These are phyloP conservation scores for Xenopus laevis DNA, from an alignment of 2,113 vertebrate genomes.

Conservation along the genomic window DNA sequence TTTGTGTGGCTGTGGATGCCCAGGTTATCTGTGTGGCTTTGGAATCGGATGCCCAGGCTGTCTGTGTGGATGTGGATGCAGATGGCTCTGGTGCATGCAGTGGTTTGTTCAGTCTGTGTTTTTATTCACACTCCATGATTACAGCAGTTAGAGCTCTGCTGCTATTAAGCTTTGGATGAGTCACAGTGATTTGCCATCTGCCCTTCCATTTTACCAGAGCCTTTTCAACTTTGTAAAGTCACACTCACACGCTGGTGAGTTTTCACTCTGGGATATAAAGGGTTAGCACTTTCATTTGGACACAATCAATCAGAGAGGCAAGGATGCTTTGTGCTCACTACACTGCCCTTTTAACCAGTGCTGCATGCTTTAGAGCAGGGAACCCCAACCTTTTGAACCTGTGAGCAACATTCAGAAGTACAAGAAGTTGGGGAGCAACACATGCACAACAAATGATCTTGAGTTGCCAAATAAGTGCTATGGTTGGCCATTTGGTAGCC, in stretches of 20 bases:
- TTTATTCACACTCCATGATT: not conserved
- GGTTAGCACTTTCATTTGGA: slow-evolving; percentile 27
- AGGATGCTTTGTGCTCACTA: slow-evolving; percentile 15
- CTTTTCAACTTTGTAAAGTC: slow-evolving; percentile 8
- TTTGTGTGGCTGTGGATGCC: no score
- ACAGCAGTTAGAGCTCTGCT: slow-evolving; percentile 35
- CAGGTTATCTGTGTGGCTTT: no score
- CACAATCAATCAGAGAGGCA: slow-evolving; percentile 7
- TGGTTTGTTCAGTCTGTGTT: not conserved
- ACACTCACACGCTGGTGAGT: not conserved
- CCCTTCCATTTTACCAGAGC: slow-evolving; percentile 14
- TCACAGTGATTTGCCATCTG: slow-evolving; percentile 33
- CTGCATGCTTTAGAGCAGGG: slow-evolving; percentile 20
- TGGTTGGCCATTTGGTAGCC: no score
- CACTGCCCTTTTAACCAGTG: slow-evolving; percentile 33
- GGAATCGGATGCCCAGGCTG: no score
- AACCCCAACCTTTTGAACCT: no score
- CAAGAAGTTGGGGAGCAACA: no score
- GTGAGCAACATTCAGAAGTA: no score
- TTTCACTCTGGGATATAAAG: slow-evolving; percentile 7
- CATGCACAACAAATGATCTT: no score
- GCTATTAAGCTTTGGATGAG: slow-evolving; percentile 29
- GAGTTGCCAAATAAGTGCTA: no score
- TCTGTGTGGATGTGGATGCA: no score
- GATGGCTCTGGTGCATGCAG: no score